Conservation (phyloP, 2,888 invertebrate species). For the Apodemia mormo region DNA sequence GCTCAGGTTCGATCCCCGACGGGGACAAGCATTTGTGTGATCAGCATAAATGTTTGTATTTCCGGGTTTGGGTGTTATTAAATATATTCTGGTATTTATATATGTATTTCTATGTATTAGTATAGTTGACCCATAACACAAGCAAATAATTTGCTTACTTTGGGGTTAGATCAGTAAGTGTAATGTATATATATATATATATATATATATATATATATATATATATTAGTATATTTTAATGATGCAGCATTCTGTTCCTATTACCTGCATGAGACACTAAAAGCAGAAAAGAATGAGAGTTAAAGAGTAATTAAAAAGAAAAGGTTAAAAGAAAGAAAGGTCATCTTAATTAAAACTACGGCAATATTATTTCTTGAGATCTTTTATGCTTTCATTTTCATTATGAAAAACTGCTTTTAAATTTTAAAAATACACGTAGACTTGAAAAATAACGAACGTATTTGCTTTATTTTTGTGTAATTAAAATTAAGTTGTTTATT, state of each 20-base stretch:
- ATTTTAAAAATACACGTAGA: slow-evolving; percentile 8
- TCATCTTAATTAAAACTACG: slow-evolving; percentile 13
- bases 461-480: background rate
- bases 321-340: slow-evolving; percentile 15
- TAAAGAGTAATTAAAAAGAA: slow-evolving; percentile 12
- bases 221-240: too few species aligned
- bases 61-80: too few species aligned
- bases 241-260: background rate
- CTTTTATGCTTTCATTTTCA: slow-evolving; percentile 18
- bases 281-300: background rate
- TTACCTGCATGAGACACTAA: background rate
- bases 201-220: too few species aligned
- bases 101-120: too few species aligned
- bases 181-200: too few species aligned
- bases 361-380: slow-evolving; percentile 13
- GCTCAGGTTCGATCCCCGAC: too few species aligned
- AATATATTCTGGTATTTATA: too few species aligned
- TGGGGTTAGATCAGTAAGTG: too few species aligned
- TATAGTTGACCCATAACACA: too few species aligned
- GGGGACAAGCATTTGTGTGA: too few species aligned
- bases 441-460: slow-evolving; percentile 4
- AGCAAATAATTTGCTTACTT: too few species aligned
- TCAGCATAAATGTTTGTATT: too few species aligned
- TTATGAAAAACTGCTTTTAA: slow-evolving; percentile 15
- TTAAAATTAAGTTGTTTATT: background rate